phyloP scores from a whole-genome alignment of 1,140 invertebrate species.

The Eumeta japonica region DNA sequence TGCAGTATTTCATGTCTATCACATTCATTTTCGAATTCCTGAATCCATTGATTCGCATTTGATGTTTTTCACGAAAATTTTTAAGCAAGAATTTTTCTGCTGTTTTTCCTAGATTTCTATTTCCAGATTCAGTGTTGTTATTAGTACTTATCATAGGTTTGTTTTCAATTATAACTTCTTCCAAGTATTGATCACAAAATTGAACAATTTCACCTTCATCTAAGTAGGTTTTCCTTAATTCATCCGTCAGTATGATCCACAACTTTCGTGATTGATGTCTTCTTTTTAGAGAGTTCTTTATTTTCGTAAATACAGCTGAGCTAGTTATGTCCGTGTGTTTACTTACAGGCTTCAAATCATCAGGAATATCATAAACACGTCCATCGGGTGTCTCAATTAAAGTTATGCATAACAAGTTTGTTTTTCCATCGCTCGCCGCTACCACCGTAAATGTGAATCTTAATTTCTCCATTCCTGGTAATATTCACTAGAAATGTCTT shows the following conservation, averaged over 20 bases:
- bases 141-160: too few relatives aligned
- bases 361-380: neutral
- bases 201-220: neutral
- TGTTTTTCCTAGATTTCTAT: too few relatives aligned
- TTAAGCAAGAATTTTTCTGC: too few relatives aligned
- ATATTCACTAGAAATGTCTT: slow-evolving; percentile 17
- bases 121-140: too few relatives aligned
- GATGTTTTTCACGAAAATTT: too few relatives aligned
- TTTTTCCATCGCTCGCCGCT: slow-evolving; percentile 1
- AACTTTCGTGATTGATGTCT: neutral
- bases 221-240: neutral
- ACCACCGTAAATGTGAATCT: too few relatives aligned
- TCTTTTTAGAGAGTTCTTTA: neutral
- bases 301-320: neutral
- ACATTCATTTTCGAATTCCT: too few relatives aligned
- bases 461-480: too few relatives aligned
- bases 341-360: neutral
- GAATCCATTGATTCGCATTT: too few relatives aligned
- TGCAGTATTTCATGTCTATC: slow-evolving; percentile 19
- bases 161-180: too few relatives aligned
- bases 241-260: neutral
- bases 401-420: neutral
- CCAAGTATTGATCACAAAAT: neutral
- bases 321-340: neutral
- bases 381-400: neutral